phyloP scores from a whole-genome alignment of 2,113 vertebrate genomes.

The Toxotes jaculatrix region DNA sequence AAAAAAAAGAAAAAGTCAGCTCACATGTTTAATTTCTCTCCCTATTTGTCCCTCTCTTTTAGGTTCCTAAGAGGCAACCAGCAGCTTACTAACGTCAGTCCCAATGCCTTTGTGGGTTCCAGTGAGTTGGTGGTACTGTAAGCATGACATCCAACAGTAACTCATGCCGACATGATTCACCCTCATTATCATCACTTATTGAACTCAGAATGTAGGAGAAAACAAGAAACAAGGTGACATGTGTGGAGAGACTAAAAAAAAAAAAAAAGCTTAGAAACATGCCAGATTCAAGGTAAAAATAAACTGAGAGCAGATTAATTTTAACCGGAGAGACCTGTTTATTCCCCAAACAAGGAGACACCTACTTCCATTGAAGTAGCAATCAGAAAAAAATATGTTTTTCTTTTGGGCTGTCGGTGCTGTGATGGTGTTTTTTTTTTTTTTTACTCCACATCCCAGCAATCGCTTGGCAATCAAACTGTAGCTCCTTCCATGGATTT shows the following conservation, averaged over 20 bases:
- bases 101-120: constrained; percentile 91
- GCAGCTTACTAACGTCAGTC: constrained; percentile 88
- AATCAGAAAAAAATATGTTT: constrained; percentile 32
- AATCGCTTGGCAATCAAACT: constrained; percentile 38
- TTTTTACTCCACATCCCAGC: neutral
- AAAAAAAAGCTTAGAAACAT: neutral
- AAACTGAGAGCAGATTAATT: constrained; percentile 10
- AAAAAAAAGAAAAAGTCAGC: neutral
- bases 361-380: constrained; percentile 30
- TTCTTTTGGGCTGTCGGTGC: neutral
- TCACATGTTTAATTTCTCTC: constrained; percentile 18
- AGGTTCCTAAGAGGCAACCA: constrained; percentile 92
- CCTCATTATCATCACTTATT: constrained; percentile 44
- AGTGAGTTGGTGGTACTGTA: constrained; percentile 91
- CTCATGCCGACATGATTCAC: constrained; percentile 57
- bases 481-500: neutral
- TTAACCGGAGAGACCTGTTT: neutral
- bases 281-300: constrained; percentile 51
- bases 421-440: constrained; percentile 5
- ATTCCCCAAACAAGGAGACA: constrained; percentile 22
- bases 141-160: constrained; percentile 83
- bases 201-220: constrained; percentile 41
- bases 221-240: constrained; percentile 13
- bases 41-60: constrained; percentile 2
- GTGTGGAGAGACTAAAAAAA: constrained; percentile 14